Evolutionary conservation across 2,797 vertebrate species (phyloP).

Genomic region (Lutjanus campechanus): DNA sequence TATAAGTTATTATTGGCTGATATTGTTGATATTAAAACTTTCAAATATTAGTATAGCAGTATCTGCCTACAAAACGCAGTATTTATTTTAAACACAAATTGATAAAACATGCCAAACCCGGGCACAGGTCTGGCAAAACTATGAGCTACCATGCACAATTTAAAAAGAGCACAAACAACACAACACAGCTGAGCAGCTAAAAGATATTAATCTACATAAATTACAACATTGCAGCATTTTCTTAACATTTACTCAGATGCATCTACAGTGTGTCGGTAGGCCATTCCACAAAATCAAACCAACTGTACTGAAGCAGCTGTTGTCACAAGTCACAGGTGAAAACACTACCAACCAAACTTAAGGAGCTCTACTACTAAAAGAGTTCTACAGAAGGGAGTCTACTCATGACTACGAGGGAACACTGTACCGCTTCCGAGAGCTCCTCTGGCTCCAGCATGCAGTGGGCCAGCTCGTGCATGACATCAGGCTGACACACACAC

Average conservation of each 20-base stretch:
- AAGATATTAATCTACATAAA: neutral
- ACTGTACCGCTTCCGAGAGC: slow-evolving; percentile 85
- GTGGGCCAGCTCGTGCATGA: slow-evolving; percentile 86
- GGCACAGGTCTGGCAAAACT: neutral
- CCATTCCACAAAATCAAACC: slow-evolving; percentile 10
- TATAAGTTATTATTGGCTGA: neutral
- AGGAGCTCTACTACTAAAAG: slow-evolving; percentile 11
- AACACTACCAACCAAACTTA: slow-evolving; percentile 19
- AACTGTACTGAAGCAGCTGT: neutral
- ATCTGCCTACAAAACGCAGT: neutral
- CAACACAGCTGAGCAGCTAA: neutral
- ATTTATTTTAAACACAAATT: neutral
- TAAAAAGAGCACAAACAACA: slow-evolving; percentile 2
- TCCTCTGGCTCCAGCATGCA: slow-evolving; percentile 91
- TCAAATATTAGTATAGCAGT: neutral
- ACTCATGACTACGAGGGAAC: slow-evolving; percentile 42
- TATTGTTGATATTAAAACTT: neutral
- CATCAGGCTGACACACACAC: slow-evolving; percentile 85
- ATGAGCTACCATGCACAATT: neutral
- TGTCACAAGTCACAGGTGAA: slow-evolving; percentile 17
- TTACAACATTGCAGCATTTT: neutral
- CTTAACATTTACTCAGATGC: neutral
- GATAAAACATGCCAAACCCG: neutral
- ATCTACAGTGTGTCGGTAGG: neutral
- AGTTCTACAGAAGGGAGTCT: slow-evolving; percentile 10